Percentiles rank a stretch among this genome's conserved stretches.
phyloP scores from a whole-genome alignment of 53 echinoderm and acorn worm genomes.

The Henricia sp. region DNA sequence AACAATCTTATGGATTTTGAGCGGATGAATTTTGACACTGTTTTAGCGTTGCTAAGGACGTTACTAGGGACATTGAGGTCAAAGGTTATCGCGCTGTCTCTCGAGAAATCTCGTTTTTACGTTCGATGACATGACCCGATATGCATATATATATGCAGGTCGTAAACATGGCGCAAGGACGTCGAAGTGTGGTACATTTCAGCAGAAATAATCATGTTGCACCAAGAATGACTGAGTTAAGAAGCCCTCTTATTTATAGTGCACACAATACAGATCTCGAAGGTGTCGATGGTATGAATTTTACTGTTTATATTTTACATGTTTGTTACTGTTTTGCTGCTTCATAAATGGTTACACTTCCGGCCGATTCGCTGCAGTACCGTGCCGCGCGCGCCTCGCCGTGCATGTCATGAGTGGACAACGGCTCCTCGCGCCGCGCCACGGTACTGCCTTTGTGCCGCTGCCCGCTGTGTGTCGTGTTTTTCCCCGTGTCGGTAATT shows the following conservation, averaged over 20 bases:
- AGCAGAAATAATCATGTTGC: slow-evolving; percentile 38
- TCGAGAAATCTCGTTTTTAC: slow-evolving; percentile 9
- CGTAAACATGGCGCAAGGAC: slow-evolving; percentile 71
- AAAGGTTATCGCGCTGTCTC: background rate
- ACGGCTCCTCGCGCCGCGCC: no score
- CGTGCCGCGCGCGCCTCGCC: no score
- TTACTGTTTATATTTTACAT: no score
- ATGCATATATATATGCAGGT: background rate
- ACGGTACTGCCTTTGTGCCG: no score
- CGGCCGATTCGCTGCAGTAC: no score
- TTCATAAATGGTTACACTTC: no score
- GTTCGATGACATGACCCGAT: background rate
- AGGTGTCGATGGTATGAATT: slow-evolving; percentile 14
- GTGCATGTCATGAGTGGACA: no score
- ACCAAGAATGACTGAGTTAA: slow-evolving; percentile 16
- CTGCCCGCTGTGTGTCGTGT: no score
- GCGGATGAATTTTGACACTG: slow-evolving; percentile 39
- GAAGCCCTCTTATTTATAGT: slow-evolving; percentile 18
- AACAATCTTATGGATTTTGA: background rate
- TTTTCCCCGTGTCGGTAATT: no score
- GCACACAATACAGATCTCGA: slow-evolving; percentile 4
- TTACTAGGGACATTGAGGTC: slow-evolving; percentile 44
- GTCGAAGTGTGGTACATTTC: slow-evolving; percentile 13
- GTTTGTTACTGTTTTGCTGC: no score
- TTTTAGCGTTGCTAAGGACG: slow-evolving; percentile 53